phyloP scores from a whole-genome alignment of 2,888 invertebrate genomes.

The Nesidiocoris tenuis region DNA sequence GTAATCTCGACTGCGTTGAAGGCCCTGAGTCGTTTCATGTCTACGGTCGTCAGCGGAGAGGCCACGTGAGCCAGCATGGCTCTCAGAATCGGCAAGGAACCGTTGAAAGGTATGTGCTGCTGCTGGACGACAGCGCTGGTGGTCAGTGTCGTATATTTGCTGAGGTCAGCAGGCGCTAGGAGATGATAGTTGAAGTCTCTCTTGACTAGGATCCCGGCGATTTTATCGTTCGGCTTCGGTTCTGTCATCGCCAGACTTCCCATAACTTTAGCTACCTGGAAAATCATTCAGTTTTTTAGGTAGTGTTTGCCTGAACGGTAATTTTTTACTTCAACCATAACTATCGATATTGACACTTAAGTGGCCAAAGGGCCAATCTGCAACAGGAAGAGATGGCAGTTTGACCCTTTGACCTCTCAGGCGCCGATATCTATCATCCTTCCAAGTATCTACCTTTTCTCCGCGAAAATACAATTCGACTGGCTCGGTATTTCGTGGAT shows the following conservation, averaged over 20 bases:
- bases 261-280: constrained; percentile 98
- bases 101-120: constrained; percentile 84
- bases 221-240: constrained; percentile 71
- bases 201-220: constrained; percentile 94
- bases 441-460: too few relatives aligned
- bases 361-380: too few relatives aligned
- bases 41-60: constrained; percentile 68
- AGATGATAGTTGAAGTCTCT: constrained; percentile 98
- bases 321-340: too few relatives aligned
- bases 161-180: constrained; percentile 83
- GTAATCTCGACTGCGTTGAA: constrained; percentile 81
- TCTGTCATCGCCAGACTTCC: constrained; percentile 83
- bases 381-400: too few relatives aligned
- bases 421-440: too few relatives aligned
- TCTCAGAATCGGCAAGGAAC: constrained; percentile 69
- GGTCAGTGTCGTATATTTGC: constrained; percentile 94
- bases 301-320: constrained; percentile 63
- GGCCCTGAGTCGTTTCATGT: constrained; percentile 74
- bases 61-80: constrained; percentile 77
- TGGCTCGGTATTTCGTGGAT: constrained; percentile 92
- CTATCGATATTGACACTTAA: too few relatives aligned
- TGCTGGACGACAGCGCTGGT: constrained; percentile 91
- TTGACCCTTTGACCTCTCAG: too few relatives aligned
- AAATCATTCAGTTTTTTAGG: too few relatives aligned
- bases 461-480: constrained; percentile 93